Base-by-base conservation (phyloP, 2,797 vertebrate genomes). In the Thripadectes ignobilis region DNA sequence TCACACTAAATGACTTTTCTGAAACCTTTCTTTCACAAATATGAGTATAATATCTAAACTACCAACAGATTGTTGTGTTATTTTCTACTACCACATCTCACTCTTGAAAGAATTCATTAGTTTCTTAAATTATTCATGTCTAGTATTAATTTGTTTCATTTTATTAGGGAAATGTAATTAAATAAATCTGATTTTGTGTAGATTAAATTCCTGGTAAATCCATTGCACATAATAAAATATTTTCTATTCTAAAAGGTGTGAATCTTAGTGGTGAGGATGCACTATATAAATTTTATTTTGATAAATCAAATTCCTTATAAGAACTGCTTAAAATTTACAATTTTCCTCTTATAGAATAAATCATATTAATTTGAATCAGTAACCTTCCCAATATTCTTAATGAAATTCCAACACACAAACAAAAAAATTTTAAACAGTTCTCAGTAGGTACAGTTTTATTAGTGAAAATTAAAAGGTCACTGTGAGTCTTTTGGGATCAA, bases 11-110 rank as follows among this genome's bases (percentile, higher is more conserved):
- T 65, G 14, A 51, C 17, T 26, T 46, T 48, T 66, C 48, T 49
- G n/a, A 89, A 96, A 83, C 12, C 23, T 84, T 85, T 48, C 15
- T 88, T 93, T 88, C 62, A 65, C 54, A 81, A 88, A 73, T n/a
- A 36, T 0, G 1, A 54, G 22, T 65, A 34, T 7, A 59, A 14
- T 62, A 77, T 26, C 38, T 41, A 66, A 74, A 7, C 39, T 89
- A 27, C 23, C 16, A 57, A 6, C 38, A 63, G 77, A 84, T 36
- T 6, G 59, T 39, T 72, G 30, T 52, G 6, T 49, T 89, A 43
- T 74, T 79, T 87, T 81, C 38, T 69, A 30, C 38, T 52, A 22
- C 12, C 51, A n/a, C 7, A 32, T 46, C n/a, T 81, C 63, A 54
- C 12, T 75, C 32, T 62, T 69, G 22, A 74, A 81, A 75, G 14